These are phyloP conservation scores for Tinamus major DNA, from an alignment of 2,797 vertebrate genomes.

Conservation along the genomic window DNA sequence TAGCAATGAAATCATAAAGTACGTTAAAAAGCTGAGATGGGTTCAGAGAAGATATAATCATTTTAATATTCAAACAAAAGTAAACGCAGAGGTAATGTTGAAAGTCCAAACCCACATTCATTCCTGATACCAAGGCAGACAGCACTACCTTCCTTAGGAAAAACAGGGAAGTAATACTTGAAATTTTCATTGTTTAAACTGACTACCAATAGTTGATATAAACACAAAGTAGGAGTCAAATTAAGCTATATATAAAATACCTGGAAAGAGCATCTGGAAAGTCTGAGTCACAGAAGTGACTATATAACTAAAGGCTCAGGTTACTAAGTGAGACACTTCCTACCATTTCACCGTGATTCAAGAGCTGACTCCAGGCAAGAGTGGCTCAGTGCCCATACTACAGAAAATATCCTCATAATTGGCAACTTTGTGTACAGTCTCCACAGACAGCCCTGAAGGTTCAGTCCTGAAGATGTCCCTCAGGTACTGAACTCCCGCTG, in stretches of 20 bases:
- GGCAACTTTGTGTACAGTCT: neutral
- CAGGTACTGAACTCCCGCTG: neutral
- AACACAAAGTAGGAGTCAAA: neutral
- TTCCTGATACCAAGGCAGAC: neutral
- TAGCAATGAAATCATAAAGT: neutral
- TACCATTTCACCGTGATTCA: fast-evolving
- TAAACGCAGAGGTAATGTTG: neutral
- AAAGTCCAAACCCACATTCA: neutral
- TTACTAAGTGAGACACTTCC: neutral
- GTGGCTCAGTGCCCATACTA: fast-evolving
- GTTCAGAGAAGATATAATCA: neutral
- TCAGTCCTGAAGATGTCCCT: neutral
- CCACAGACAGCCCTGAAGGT: neutral
- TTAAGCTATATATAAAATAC: neutral
- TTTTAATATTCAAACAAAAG: neutral
- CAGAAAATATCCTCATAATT: fast-evolving
- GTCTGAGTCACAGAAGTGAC: neutral
- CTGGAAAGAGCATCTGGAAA: neutral
- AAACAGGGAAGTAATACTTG: neutral
- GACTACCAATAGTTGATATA: neutral
- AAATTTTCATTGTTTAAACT: neutral
- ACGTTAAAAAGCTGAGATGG: neutral
- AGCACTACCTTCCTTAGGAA: neutral
- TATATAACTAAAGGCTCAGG: neutral
- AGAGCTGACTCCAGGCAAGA: neutral